Base-by-base conservation (phyloP, 2,888 invertebrate genomes). In the Macaria liturata region DNA sequence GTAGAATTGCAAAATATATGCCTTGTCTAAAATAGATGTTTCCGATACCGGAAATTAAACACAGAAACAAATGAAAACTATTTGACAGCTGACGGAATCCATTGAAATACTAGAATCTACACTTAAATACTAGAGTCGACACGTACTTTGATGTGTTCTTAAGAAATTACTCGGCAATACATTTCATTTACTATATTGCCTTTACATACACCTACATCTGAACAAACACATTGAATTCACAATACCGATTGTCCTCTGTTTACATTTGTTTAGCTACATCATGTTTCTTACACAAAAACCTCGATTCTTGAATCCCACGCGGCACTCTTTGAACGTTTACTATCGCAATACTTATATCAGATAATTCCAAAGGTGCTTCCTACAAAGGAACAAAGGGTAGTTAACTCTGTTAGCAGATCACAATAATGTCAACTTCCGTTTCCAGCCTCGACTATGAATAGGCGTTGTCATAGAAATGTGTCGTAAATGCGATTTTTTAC, bases 401-500 rank as follows among this genome's bases (percentile, higher is more conserved):
- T 75, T 71, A 75, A 68, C 67, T 60, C 44, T 56, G 77, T 80
- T 76, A 72, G 75, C 71, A 71, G 76, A 79, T 73, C 74, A 65
- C 50, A 59, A 53, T 67, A 81, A 78, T 78, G 80, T 80, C 78
- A 79, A 84, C 85, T 84, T 86, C 85, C 84, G 84, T 78, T 81
- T 76, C 70, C 66, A 70, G 60, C 65, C 65, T 65, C 64, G 64
- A 67, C 66, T 58, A 70, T 79, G 77, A 61, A 64, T 60, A 76
- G 72, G 58, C 63, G 67, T 53, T 46, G 37, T 53, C 51, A 46
- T 51, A 51, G 32, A 54, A 42, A 40, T 34, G 58, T 65, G 71
- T 67, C 46, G 46, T 78, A 70, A 78, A 74, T 74, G 71, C 65
- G 69, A 66, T 78, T 76, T 76, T 81, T 78, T 78, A 71, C 74